Base-by-base conservation (phyloP, 2,888 invertebrate genomes). In the Dyspetes luteomarginatus region DNA sequence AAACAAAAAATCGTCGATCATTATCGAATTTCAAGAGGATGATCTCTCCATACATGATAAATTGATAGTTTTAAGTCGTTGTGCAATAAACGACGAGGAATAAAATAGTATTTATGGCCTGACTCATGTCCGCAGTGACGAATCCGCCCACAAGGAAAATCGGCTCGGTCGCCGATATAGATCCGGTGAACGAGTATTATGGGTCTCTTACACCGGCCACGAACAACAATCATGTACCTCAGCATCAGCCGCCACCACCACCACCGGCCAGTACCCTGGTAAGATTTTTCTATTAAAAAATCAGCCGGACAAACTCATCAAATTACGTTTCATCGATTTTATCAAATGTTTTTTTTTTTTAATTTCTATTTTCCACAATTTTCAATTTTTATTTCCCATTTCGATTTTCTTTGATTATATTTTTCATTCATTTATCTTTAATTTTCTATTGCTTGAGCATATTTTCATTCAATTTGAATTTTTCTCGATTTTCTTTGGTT, bases 101-200 rank as follows among this genome's bases (percentile, higher is more conserved):
- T 19, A 19, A n/a, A 36, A 36, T 36, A 36, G 36, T 7, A 36
- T 36, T n/a, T n/a, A 12, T 36, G 19, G 30, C 28, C 55, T 74
- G 73, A 56, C 30, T 74, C 64, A 64, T 74, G 43, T 56, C 41
- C 89, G 30, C 88, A 94, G 94, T 94, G 82, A 93, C 93, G 85
- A 93, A 92, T 87, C 93, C 92, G 82, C 93, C 93, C 67, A 92
- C 93, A 67, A 94, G 96, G 83, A 94, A 95, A 89, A 96, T 98
- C 89, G 98, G 98, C 2, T 97, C 97, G n/a, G 97, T 98, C 83
- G 96, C 97, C 30, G 98, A 98, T 92, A 96, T 99, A 91, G 99
- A 99, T 93, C 99, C 99, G 1, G 94, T 98, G 69, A 98, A 97
- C 92, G 97, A 97, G 83, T 95, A 96, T 89, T 97, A 96, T 91